These are phyloP conservation scores for Ips typographus DNA, from an alignment of 1,140 invertebrate species.

Conservation along the genomic window DNA sequence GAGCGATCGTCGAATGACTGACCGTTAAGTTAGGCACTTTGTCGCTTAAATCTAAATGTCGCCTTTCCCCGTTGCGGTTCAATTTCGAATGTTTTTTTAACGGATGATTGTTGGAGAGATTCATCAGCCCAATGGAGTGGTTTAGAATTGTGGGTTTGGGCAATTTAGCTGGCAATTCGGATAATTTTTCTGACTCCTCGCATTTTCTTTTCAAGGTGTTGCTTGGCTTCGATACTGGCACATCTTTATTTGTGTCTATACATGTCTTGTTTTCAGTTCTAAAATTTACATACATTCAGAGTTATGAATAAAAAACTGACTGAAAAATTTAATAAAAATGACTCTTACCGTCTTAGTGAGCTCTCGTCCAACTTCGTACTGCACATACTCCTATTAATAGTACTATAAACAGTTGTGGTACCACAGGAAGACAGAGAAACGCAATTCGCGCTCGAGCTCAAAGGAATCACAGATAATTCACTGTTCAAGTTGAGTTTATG, in stretches of 20 bases:
- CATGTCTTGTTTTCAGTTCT: background rate
- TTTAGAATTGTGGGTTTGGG: slow-evolving; percentile 45
- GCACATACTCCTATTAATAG: slow-evolving; percentile 44
- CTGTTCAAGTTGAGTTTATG: slow-evolving; percentile 22
- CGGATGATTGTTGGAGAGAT: slow-evolving; percentile 52
- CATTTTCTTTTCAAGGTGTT: slow-evolving; percentile 35
- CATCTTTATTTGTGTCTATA: background rate
- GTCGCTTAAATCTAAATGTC: slow-evolving; percentile 8
- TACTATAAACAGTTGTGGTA: slow-evolving; percentile 44
- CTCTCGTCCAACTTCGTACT: slow-evolving; percentile 36
- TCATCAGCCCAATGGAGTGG: slow-evolving; percentile 50
- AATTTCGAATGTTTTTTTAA: slow-evolving; percentile 48
- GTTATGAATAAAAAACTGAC: background rate
- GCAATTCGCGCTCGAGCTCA: slow-evolving; percentile 6
- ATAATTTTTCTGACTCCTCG: slow-evolving; percentile 29
- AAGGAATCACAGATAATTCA: slow-evolving; percentile 28
- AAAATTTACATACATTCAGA: background rate
- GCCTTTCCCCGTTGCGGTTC: slow-evolving; percentile 33
- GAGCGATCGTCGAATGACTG: background rate
- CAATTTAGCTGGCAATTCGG: slow-evolving; percentile 39
- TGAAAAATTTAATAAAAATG: background rate
- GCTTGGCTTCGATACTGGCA: slow-evolving; percentile 11
- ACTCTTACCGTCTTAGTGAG: slow-evolving; percentile 1
- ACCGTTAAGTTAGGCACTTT: slow-evolving; percentile 11
- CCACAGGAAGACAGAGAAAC: slow-evolving; percentile 29